Evolutionary conservation across 2,113 vertebrate species (phyloP).

Genomic region (Chaetura pelagica): DNA sequence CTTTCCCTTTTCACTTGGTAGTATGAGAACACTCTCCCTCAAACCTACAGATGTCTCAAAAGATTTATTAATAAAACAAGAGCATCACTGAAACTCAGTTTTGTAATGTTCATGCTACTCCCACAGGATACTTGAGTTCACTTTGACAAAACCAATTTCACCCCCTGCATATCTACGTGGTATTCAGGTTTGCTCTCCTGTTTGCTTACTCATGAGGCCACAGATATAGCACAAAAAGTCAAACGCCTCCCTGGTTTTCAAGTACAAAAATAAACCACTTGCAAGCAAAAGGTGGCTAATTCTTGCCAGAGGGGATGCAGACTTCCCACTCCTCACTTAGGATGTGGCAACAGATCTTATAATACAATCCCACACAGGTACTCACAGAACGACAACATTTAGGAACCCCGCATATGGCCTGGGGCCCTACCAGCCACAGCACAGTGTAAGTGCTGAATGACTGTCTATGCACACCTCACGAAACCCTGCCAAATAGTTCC

Average conservation of each 20-base stretch:
- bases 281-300: neutral
- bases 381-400: neutral
- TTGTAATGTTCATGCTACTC: neutral
- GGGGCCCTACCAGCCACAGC: neutral
- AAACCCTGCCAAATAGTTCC: neutral
- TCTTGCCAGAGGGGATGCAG: neutral
- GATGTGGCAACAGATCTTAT: neutral
- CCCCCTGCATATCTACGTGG: neutral
- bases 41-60: neutral
- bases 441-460: neutral
- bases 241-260: neutral
- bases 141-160: conserved; percentile 20
- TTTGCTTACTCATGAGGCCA: neutral
- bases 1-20: neutral
- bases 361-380: neutral
- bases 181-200: neutral
- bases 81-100: conserved; percentile 6
- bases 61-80: conserved; percentile 54
- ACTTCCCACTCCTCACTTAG: neutral
- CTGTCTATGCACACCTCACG: neutral
- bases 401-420: neutral
- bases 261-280: neutral
- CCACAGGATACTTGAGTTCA: neutral
- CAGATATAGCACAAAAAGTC: conserved; percentile 12
- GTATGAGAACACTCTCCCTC: neutral